A percentile compares a stretch with the other conserved stretches of the same genome.
Conservation (phyloP, 2,797 vertebrate species). For the Menidia menidia region DNA sequence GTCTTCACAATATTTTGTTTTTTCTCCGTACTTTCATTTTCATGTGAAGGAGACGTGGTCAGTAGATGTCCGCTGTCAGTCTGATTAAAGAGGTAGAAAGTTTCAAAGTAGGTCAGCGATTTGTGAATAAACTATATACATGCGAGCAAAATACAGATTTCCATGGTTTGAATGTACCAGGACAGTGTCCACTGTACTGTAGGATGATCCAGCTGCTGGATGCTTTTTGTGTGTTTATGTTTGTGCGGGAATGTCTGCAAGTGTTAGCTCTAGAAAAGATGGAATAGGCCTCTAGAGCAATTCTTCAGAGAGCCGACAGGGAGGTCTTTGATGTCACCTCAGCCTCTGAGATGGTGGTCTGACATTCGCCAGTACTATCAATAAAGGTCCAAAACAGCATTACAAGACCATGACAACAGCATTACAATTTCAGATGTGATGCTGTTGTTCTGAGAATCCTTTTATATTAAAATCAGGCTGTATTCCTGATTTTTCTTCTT, state of each 20-base stretch:
- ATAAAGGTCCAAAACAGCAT: constrained; percentile 37
- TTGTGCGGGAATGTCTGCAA: constrained; percentile 11
- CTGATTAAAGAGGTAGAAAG: constrained; percentile 2
- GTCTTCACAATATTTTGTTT: constrained; percentile 15
- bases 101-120: constrained; percentile 6
- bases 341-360: constrained; percentile 53
- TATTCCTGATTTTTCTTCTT: constrained; percentile 7
- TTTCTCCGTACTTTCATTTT: constrained; percentile 16
- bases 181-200: background rate
- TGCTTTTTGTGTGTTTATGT: background rate
- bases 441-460: constrained; percentile 12
- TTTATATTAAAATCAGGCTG: constrained; percentile 8
- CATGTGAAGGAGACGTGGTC: constrained; percentile 19
- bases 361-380: constrained; percentile 44
- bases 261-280: constrained; percentile 47
- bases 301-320: constrained; percentile 64
- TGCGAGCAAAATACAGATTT: background rate
- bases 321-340: constrained; percentile 45
- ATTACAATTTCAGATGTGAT: constrained; percentile 26
- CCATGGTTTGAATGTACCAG: background rate
- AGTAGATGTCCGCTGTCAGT: constrained; percentile 11
- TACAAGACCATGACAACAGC: constrained; percentile 7
- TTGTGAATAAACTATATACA: constrained; percentile 11
- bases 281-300: constrained; percentile 59
- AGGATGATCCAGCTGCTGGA: background rate